Evolutionary conservation across 2,888 invertebrate species (phyloP).

Genomic region (Catotricha subobsoleta): DNA sequence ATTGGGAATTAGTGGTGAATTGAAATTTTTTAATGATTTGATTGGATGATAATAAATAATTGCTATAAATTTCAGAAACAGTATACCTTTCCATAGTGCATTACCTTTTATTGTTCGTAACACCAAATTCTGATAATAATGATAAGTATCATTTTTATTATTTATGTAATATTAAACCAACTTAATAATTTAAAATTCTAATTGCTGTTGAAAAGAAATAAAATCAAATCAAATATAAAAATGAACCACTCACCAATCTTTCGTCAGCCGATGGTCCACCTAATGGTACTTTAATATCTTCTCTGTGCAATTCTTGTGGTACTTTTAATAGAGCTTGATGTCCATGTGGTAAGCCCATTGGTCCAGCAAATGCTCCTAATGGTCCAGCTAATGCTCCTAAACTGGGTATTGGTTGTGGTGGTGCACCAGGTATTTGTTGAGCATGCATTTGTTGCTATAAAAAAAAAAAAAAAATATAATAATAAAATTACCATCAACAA

Average conservation of each 20-base stretch:
- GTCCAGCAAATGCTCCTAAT: slow-evolving; percentile 28
- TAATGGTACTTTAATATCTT: slow-evolving; percentile 29
- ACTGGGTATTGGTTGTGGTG: slow-evolving; percentile 32
- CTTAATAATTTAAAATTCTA: too few relatives aligned
- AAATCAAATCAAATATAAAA: too few relatives aligned
- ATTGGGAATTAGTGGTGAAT: too few relatives aligned
- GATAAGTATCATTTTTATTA: too few relatives aligned
- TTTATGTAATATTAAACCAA: too few relatives aligned
- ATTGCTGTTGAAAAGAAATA: too few relatives aligned
- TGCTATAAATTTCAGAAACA: too few relatives aligned
- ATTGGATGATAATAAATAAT: too few relatives aligned
- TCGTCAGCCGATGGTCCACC: slow-evolving; percentile 37
- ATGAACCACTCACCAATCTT: slow-evolving; percentile 36
- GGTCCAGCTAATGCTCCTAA: slow-evolving; percentile 29
- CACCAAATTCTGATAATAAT: too few relatives aligned
- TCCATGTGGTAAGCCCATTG: slow-evolving; percentile 28
- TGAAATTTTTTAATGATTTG: too few relatives aligned
- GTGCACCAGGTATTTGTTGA: slow-evolving; percentile 52
- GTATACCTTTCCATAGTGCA: too few relatives aligned
- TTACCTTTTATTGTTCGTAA: too few relatives aligned
- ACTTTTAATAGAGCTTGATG: slow-evolving; percentile 29
- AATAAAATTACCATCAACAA: neutral
- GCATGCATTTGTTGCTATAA: slow-evolving; percentile 79
- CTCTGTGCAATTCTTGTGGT: slow-evolving; percentile 29
- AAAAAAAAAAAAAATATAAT: neutral